phyloP scores from a whole-genome alignment of 1,140 invertebrate species.

The Daktulosphaira vitifoliae region DNA sequence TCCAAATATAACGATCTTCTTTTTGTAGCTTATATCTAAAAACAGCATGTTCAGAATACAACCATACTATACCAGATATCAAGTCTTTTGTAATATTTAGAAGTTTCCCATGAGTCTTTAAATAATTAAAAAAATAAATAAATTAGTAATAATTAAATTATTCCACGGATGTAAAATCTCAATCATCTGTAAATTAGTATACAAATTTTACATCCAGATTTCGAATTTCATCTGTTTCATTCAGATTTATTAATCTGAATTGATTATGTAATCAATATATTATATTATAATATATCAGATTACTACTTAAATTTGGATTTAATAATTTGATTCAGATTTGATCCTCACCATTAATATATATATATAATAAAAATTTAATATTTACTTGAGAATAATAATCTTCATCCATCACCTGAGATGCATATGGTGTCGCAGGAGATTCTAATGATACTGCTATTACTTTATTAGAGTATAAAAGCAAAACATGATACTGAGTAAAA shows the following conservation, averaged over 20 bases:
- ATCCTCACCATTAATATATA: too few species aligned
- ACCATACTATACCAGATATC: conserved; percentile 71
- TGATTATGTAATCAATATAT: too few species aligned
- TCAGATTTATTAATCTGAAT: too few species aligned
- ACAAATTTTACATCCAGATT: too few species aligned
- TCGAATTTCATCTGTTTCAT: too few species aligned
- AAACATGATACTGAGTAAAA: conserved; percentile 81
- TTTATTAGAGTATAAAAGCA: conserved; percentile 73
- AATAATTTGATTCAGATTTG: background rate
- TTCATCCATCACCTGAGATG: conserved; percentile 19
- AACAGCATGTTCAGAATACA: conserved; percentile 69
- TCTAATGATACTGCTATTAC: conserved; percentile 67
- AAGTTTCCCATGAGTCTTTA: conserved; percentile 71
- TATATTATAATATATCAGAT: background rate
- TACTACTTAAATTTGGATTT: background rate
- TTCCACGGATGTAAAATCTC: background rate
- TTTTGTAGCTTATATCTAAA: conserved; percentile 68
- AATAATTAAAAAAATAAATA: conserved; percentile 53
- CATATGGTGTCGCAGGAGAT: background rate
- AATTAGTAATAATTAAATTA: background rate
- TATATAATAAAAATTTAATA: background rate
- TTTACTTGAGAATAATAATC: conserved; percentile 19
- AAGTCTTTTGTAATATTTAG: conserved; percentile 75
- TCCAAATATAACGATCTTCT: conserved; percentile 83
- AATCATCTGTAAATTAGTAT: too few species aligned